Base-by-base conservation (phyloP, 2,113 vertebrate genomes). In the Oplegnathus fasciatus region DNA sequence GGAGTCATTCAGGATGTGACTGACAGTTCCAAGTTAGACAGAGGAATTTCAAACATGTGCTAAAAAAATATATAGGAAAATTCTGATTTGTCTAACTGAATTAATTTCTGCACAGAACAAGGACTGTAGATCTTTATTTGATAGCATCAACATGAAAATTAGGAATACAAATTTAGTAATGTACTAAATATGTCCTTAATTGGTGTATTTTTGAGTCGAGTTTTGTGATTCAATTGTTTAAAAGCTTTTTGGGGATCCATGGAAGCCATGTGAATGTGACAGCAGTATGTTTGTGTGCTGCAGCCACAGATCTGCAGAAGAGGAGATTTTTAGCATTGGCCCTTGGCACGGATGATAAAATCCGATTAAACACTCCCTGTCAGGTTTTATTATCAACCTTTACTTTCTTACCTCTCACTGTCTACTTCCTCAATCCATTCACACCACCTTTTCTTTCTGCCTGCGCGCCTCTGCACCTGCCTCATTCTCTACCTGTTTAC, bases 401-500 rank as follows among this genome's bases (percentile, higher is more conserved):
- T 34, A 52, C 44, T 40, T 54, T 73, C 22, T 46, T 44, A 46
- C 34, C 69, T 54, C 57, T 84, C 28, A 34, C 52, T 34, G 65
- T 69, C 28, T 69, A 7, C 54, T 48, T 79, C 54, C 30, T 37
- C 40, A 46, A 4, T 81, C 60, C 34, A 10, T 64, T 67, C 28
- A 42, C 62, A 14, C 32, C n/a, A 15, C 44, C 58, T 32, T 15
- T 44, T 48, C 17, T 58, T 52, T 72, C 52, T 32, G 17, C 26
- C 44, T 58, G 4, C 18, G 0, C 58, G 28, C 30, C 30, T 15
- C 61, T 17, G 40, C 28, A 28, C 44, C 68, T 17, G 13, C 30
- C 40, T 73, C 28, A 4, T 42, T 78, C n/a, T 73, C 22, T 34
- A 40, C 84, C 52, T 65, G 62, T 75, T 65, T 82, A 58, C 76